These are phyloP conservation scores for Lophotis ruficrista DNA, from an alignment of 2,113 vertebrate species.

Conservation along the genomic window DNA sequence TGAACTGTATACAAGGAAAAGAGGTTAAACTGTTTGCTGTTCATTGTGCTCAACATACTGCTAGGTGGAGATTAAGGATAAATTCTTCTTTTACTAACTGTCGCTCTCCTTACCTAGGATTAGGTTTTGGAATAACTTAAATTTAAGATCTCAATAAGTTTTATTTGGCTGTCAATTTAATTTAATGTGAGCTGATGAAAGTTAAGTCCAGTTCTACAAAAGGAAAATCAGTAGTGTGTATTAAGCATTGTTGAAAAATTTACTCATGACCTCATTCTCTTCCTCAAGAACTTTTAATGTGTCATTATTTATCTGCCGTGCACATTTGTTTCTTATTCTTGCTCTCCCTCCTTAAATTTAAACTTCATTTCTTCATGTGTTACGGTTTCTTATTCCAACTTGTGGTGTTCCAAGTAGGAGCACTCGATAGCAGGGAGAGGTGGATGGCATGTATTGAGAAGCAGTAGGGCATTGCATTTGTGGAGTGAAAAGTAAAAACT, in stretches of 20 bases:
- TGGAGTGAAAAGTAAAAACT: not conserved
- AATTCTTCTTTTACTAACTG: slow-evolving; percentile 40
- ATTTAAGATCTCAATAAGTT: slow-evolving; percentile 37
- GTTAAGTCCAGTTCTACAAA: not conserved
- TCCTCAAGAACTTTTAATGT: not conserved
- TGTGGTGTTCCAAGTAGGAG: not conserved
- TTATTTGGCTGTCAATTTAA: slow-evolving; percentile 9
- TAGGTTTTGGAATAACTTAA: slow-evolving; percentile 57
- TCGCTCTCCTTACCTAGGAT: not conserved
- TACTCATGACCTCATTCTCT: not conserved
- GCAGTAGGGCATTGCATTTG: not conserved
- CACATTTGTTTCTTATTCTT: not conserved
- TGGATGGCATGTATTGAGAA: not conserved
- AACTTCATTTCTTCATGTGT: not conserved
- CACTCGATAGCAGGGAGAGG: not conserved
- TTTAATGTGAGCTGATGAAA: not conserved
- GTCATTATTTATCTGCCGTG: not conserved
- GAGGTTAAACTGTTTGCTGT: slow-evolving; percentile 50
- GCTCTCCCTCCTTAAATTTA: not conserved
- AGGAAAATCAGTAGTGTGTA: not conserved
- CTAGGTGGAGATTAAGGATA: slow-evolving; percentile 53
- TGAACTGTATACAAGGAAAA: not conserved
- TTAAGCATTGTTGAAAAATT: not conserved
- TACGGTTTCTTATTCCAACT: not conserved
- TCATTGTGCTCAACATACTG: slow-evolving; percentile 24